A percentile compares a stretch with the other conserved stretches of the same genome.
Conservation (phyloP, 37 sponge, comb jelly and placozoan species). For the Petrosia ficiformis region DNA sequence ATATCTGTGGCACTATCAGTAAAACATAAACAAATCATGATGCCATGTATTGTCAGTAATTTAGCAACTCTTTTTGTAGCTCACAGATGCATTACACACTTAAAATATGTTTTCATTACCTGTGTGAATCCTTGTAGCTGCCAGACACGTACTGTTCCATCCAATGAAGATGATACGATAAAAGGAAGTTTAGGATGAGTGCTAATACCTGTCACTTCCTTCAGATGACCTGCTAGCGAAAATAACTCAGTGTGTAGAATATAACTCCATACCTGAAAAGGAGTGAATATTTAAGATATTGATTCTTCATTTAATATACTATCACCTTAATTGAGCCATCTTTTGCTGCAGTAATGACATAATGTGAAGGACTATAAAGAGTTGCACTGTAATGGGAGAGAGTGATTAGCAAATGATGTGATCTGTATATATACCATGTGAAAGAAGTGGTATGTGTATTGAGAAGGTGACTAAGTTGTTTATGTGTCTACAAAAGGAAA, state of each 20-base stretch:
- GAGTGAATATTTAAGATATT: too few species aligned
- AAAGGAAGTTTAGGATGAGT: conserved; percentile 10
- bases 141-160: conserved; percentile 59
- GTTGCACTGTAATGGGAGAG: conserved; percentile 21
- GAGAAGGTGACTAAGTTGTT: neutral
- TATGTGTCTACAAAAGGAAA: neutral
- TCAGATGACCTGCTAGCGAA: neutral
- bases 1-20: too few species aligned
- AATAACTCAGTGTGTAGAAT: neutral
- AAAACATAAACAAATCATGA: too few species aligned
- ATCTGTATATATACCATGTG: conserved; percentile 13
- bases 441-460: conserved; percentile 11
- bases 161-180: conserved; percentile 54
- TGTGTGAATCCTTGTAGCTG: too few species aligned
- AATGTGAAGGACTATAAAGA: conserved; percentile 18
- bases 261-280: too few species aligned
- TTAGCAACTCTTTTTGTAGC: too few species aligned
- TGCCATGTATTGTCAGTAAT: too few species aligned
- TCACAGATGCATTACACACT: too few species aligned
- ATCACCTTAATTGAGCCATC: conserved; percentile 55
- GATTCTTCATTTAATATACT: conserved; percentile 1
- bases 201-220: neutral
- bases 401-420: neutral
- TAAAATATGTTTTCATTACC: too few species aligned
- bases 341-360: conserved; percentile 41